Evolutionary conservation across 2,888 invertebrate genomes (phyloP).

Genomic region (Phyllotreta striolata): DNA sequence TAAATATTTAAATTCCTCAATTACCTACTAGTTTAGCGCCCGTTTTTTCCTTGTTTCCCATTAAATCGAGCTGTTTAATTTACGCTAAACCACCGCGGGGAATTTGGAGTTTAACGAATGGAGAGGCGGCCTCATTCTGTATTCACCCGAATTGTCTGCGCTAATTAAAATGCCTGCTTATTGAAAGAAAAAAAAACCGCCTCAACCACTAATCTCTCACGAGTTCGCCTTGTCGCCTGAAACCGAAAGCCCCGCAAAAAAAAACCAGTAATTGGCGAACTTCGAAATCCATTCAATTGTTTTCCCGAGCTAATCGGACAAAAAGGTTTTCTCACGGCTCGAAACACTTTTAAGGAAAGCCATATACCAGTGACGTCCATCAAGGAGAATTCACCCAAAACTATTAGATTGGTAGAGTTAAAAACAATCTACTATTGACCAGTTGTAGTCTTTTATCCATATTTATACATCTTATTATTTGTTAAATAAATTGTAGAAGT

Average conservation of each 20-base stretch:
- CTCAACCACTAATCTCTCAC: constrained; percentile 20
- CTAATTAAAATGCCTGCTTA: constrained; percentile 21
- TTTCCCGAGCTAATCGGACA: constrained; percentile 29
- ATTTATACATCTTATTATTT: too few relatives aligned
- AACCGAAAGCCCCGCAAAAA: constrained; percentile 4
- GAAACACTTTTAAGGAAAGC: constrained; percentile 13
- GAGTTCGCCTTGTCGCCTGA: constrained; percentile 11
- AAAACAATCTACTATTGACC: too few relatives aligned
- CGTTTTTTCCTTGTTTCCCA: too few relatives aligned
- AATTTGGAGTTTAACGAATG: too few relatives aligned
- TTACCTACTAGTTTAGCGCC: too few relatives aligned
- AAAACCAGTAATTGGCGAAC: constrained; percentile 27
- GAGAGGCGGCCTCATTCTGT: not conserved
- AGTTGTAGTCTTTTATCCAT: too few relatives aligned
- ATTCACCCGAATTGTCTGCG: constrained; percentile 2
- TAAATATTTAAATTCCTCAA: too few relatives aligned
- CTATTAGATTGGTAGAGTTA: not conserved
- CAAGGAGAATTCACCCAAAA: not conserved
- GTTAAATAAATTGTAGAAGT: too few relatives aligned
- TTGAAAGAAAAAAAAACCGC: constrained; percentile 7
- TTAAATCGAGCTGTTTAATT: too few relatives aligned
- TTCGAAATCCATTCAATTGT: constrained; percentile 32
- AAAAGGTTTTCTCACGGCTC: constrained; percentile 30
- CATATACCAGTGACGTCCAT: not conserved
- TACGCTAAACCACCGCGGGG: too few relatives aligned